phyloP scores from a whole-genome alignment of 2,797 vertebrate genomes.

The Uromys caudimaculatus region DNA sequence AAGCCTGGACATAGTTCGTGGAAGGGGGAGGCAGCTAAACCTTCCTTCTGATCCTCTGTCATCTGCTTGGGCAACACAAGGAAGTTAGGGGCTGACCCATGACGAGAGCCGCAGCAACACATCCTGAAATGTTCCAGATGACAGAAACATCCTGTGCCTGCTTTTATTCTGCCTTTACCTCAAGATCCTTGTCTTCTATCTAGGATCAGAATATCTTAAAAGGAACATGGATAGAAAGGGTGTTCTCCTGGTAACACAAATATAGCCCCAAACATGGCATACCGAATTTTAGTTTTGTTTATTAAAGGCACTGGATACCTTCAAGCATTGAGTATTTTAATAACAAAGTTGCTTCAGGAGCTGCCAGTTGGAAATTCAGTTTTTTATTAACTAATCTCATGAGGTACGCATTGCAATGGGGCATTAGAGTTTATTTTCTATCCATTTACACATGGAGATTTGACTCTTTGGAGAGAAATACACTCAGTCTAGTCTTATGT shows the following conservation, averaged over 20 bases:
- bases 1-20: constrained; percentile 24
- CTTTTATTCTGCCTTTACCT: background rate
- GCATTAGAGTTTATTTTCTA: background rate
- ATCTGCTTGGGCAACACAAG: background rate
- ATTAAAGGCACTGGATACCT: background rate
- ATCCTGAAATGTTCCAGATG: background rate
- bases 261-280: background rate
- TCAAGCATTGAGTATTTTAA: background rate
- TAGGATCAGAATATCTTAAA: background rate
- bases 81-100: background rate
- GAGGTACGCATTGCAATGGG: background rate
- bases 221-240: background rate
- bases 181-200: background rate
- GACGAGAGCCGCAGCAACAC: background rate
- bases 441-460: background rate
- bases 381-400: background rate
- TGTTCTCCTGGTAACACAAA: background rate
- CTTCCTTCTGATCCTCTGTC: background rate
- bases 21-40: background rate
- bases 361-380: background rate
- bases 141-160: background rate
- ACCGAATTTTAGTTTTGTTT: constrained; percentile 16
- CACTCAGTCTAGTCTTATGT: constrained; percentile 40
- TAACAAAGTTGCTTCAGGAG: background rate
- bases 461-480: constrained; percentile 30